phyloP scores from a whole-genome alignment of 2,888 invertebrate species.

The Microplitis manilae region DNA sequence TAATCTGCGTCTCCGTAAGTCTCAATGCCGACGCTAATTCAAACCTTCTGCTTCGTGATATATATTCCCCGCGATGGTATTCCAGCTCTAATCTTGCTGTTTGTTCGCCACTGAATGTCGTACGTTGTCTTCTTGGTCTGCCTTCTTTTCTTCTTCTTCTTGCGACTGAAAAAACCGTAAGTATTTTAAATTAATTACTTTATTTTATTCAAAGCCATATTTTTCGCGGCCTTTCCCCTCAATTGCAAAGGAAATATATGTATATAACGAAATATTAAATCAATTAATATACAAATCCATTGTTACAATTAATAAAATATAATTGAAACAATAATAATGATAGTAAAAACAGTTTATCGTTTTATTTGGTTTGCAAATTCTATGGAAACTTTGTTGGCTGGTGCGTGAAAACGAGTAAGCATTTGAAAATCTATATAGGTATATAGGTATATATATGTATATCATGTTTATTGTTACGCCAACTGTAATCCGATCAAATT shows the following conservation, averaged over 20 bases:
- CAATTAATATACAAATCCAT: neutral
- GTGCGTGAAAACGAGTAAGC: constrained; percentile 33
- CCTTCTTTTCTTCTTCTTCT: constrained; percentile 89
- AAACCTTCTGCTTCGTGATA: constrained; percentile 87
- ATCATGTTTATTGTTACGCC: constrained; percentile 41
- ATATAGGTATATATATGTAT: constrained; percentile 14
- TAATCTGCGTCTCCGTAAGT: constrained; percentile 86
- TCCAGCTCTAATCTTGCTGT: constrained; percentile 91
- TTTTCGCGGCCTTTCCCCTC: no score
- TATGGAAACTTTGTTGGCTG: constrained; percentile 29
- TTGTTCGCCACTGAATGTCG: constrained; percentile 95
- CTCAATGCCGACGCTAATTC: constrained; percentile 82
- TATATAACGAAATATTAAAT: no score
- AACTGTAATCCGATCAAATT: constrained; percentile 46
- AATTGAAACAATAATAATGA: constrained; percentile 6
- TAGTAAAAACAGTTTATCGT: constrained; percentile 23
- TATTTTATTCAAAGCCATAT: neutral
- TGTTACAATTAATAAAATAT: neutral
- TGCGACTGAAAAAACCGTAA: constrained; percentile 77
- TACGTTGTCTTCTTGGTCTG: constrained; percentile 89
- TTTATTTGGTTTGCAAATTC: constrained; percentile 24
- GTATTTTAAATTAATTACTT: neutral
- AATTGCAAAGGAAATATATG: no score
- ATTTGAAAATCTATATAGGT: constrained; percentile 8
- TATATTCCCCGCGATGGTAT: constrained; percentile 93